phyloP scores from a whole-genome alignment of 2,888 invertebrate species.

The Alsophila aescularia region DNA sequence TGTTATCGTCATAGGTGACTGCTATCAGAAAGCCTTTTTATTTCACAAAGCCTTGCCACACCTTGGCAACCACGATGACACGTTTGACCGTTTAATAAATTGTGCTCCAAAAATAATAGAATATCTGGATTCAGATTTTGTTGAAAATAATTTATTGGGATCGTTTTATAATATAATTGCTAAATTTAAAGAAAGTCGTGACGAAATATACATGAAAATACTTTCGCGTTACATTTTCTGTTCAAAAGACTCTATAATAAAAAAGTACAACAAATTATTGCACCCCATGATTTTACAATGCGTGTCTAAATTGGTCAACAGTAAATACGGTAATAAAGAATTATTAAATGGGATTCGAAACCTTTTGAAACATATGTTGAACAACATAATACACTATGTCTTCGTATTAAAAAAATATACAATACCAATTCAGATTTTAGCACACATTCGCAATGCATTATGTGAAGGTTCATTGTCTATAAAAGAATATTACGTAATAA shows the following conservation, averaged over 20 bases:
- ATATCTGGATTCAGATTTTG: constrained; percentile 13
- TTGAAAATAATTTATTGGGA: constrained; percentile 8
- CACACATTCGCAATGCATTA: background rate
- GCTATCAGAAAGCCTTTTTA: constrained; percentile 10
- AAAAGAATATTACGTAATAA: background rate
- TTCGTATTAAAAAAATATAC: constrained; percentile 2
- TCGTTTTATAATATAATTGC: background rate
- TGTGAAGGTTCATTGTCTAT: background rate
- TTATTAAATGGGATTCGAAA: background rate
- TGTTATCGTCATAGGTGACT: constrained; percentile 1
- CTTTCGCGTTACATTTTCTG: constrained; percentile 7
- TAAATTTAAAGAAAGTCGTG: background rate
- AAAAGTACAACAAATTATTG: constrained; percentile 7
- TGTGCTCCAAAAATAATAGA: constrained; percentile 4
- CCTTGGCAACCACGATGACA: background rate
- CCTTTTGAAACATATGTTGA: background rate
- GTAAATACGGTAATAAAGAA: background rate
- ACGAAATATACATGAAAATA: background rate
- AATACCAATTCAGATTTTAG: constrained; percentile 2
- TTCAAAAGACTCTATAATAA: constrained; percentile 11
- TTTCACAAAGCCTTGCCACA: constrained; percentile 2
- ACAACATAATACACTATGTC: background rate
- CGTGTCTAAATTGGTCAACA: background rate
- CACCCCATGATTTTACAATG: constrained; percentile 5
- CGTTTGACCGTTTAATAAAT: background rate